These are phyloP conservation scores for Prunella fulvescens DNA, from an alignment of 2,113 vertebrate species.

Conservation along the genomic window DNA sequence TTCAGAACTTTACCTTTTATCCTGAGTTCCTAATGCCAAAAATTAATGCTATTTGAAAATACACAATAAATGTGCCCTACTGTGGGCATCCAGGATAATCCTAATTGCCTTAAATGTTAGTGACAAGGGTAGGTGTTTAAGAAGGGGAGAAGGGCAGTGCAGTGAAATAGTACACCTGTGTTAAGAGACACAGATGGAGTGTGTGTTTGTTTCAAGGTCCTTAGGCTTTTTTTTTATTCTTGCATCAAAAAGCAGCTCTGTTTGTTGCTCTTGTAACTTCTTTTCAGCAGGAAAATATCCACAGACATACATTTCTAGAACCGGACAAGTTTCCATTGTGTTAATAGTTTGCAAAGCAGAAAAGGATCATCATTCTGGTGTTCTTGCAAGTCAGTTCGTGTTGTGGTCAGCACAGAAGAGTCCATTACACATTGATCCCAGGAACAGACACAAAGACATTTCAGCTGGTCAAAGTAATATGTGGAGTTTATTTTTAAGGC, in stretches of 20 bases:
- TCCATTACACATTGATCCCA: neutral
- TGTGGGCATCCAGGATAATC: constrained; percentile 79
- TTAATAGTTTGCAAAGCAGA: neutral
- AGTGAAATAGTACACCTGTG: constrained; percentile 47
- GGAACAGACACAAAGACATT: neutral
- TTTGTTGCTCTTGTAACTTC: neutral
- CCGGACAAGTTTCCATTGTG: neutral
- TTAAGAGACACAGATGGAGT: constrained; percentile 36
- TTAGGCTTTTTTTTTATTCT: neutral
- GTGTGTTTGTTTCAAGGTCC: constrained; percentile 44
- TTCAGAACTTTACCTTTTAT: constrained; percentile 87
- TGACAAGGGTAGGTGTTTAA: constrained; percentile 75
- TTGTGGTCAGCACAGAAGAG: neutral
- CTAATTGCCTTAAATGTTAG: constrained; percentile 75
- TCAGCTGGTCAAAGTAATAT: neutral
- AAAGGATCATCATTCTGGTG: neutral
- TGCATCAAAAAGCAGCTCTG: neutral
- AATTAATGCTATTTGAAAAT: constrained; percentile 81
- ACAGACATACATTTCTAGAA: neutral
- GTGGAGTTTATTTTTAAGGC: neutral
- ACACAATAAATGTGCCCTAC: constrained; percentile 81
- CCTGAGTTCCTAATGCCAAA: constrained; percentile 77
- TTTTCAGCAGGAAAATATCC: neutral
- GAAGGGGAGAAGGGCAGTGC: neutral
- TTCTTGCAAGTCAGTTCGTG: rapidly evolving